Evolutionary conservation across 1,140 invertebrate species (phyloP).

Genomic region (Tribolium castaneum): DNA sequence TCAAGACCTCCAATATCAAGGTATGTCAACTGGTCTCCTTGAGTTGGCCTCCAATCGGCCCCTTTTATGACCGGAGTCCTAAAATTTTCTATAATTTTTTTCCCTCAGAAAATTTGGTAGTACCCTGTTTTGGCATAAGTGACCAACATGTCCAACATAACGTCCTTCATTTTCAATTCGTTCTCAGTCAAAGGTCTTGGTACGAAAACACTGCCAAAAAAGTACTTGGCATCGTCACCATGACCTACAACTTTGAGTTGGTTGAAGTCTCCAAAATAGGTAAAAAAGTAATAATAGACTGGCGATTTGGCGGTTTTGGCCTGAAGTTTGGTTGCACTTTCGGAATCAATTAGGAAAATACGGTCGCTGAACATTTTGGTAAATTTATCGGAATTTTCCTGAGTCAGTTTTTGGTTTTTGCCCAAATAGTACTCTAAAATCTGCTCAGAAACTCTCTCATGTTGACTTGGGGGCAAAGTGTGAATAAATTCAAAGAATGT

Average conservation of each 20-base stretch:
- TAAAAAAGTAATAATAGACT: slow-evolving; percentile 71
- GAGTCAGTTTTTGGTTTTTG: neutral
- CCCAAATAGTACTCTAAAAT: slow-evolving; percentile 60
- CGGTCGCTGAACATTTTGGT: slow-evolving; percentile 69
- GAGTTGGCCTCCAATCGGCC: neutral
- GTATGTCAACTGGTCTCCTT: neutral
- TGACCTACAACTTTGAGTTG: slow-evolving; percentile 24
- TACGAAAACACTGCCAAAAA: neutral
- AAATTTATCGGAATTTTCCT: slow-evolving; percentile 61
- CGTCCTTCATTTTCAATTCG: slow-evolving; percentile 26
- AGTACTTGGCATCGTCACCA: neutral
- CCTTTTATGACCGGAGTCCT: slow-evolving; percentile 22
- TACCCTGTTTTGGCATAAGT: slow-evolving; percentile 39
- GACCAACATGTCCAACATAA: slow-evolving; percentile 9
- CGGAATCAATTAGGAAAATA: slow-evolving; percentile 67
- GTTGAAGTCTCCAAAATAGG: slow-evolving; percentile 57
- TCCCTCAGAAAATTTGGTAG: too few relatives aligned
- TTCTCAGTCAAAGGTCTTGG: neutral
- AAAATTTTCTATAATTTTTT: slow-evolving; percentile 39
- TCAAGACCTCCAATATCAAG: neutral
- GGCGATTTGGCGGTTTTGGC: slow-evolving; percentile 67
- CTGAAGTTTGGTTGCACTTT: slow-evolving; percentile 68
- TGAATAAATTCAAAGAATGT: slow-evolving; percentile 72
- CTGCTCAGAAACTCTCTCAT: slow-evolving; percentile 62
- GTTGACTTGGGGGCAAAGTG: slow-evolving; percentile 65